A percentile compares a stretch with the other conserved stretches of the same genome.
Conservation (phyloP, 37 sponge, comb jelly and placozoan genomes). For the Geodia barretti region DNA sequence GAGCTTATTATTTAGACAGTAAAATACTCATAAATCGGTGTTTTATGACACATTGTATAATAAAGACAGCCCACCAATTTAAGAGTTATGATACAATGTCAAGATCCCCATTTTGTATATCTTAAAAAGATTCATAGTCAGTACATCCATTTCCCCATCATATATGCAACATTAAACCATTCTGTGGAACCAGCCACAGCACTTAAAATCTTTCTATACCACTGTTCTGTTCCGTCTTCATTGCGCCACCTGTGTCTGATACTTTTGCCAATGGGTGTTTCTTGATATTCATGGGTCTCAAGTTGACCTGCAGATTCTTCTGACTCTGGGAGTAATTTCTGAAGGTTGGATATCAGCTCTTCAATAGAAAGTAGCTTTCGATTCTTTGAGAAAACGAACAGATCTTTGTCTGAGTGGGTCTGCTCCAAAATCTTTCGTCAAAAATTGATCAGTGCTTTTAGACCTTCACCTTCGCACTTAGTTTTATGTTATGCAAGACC, state of each 20-base stretch:
- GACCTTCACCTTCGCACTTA: background rate
- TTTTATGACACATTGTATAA: too few species aligned
- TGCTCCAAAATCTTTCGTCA: background rate
- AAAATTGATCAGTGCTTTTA: constrained; percentile 7
- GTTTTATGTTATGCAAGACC: background rate
- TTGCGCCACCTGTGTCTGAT: too few species aligned
- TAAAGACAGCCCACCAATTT: too few species aligned
- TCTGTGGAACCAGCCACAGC: too few species aligned
- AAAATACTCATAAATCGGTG: too few species aligned
- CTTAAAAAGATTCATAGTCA: background rate
- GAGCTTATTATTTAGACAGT: too few species aligned
- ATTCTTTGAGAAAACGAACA: background rate
- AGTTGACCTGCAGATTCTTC: too few species aligned
- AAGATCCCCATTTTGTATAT: constrained; percentile 8
- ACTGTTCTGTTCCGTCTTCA: too few species aligned
- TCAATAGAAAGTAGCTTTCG: background rate
- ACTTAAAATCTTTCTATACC: too few species aligned
- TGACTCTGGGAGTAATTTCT: background rate
- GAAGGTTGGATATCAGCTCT: background rate
- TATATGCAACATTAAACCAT: too few species aligned
- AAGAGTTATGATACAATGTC: constrained; percentile 3
- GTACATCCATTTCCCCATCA: too few species aligned
- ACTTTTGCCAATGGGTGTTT: too few species aligned
- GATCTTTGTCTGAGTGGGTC: background rate
- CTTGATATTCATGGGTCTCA: background rate